Percentiles rank a stretch among this genome's conserved stretches.
Evolutionary conservation across 2,797 vertebrate genomes (phyloP).

Genomic region (Typhlichthys subterraneus): DNA sequence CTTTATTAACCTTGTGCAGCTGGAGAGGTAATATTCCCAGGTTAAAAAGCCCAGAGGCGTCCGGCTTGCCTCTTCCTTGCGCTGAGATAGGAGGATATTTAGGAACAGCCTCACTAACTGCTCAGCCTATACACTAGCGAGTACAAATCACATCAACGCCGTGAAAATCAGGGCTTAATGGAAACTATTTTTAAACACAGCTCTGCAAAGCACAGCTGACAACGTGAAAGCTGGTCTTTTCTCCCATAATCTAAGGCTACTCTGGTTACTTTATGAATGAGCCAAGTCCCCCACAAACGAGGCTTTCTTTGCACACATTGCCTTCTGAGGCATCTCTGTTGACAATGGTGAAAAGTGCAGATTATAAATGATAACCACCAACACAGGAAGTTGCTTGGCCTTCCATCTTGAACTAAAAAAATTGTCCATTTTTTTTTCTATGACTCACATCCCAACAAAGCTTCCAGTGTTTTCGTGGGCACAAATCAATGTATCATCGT

Average conservation of each 20-base stretch:
- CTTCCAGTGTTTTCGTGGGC: no score
- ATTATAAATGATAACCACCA: slow-evolving; percentile 19
- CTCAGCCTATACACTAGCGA: slow-evolving; percentile 29
- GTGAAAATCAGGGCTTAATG: slow-evolving; percentile 53
- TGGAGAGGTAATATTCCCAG: not conserved
- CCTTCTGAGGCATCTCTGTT: not conserved
- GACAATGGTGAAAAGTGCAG: slow-evolving; percentile 11
- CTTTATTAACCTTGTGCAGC: slow-evolving; percentile 21
- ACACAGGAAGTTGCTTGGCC: no score
- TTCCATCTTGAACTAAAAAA: no score
- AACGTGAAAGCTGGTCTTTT: slow-evolving; percentile 33
- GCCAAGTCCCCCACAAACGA: slow-evolving; percentile 35
- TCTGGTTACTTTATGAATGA: slow-evolving; percentile 37
- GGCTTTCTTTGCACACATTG: slow-evolving; percentile 19
- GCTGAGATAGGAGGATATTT: slow-evolving; percentile 25
- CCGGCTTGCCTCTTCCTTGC: slow-evolving; percentile 10
- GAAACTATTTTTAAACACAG: slow-evolving; percentile 60
- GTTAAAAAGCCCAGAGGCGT: slow-evolving; percentile 11
- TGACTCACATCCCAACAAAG: no score
- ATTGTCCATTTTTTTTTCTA: no score
- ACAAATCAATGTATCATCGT: no score
- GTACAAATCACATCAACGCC: slow-evolving; percentile 39
- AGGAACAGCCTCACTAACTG: slow-evolving; percentile 17
- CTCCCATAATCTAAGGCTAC: slow-evolving; percentile 21
- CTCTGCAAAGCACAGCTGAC: slow-evolving; percentile 41